Evolutionary conservation across 2,113 vertebrate genomes (phyloP), one percentile per base, ranked within the genome.

Genomic region (Morphnarchus princeps): DNA sequence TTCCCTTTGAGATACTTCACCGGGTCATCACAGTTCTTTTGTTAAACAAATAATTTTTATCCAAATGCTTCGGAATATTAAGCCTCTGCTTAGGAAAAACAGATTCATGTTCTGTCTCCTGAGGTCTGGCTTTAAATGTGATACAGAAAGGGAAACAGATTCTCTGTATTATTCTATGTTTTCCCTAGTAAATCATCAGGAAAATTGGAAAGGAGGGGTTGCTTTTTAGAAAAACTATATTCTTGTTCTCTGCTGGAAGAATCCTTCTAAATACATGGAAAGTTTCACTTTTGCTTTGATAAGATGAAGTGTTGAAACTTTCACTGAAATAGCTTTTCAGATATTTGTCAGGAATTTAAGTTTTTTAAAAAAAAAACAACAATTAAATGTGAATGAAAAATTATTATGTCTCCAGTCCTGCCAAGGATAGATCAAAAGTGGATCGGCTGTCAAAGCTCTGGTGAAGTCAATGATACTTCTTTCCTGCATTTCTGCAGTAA

Each of bases 31-130:
- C 52, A 67, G 82, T 45, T 78, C 65, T 93, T 58, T 50, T 45
- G 38, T 91, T 90, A 87, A 82, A 80, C 40, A 58, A 96, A 94
- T 69, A n/a, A 16, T 84, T 96, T 94, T 95, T 97, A 92, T 93
- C 45, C 59, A 29, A 71, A 50, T n/a, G 24, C 74, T 93, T 90
- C 59, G 76, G 78, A 97, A 96, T 91, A 96, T 97, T 97, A 97
- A 96, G 87, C 77, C 67, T 13, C 40, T 57, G 72, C 59, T 97
- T 93, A 96, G 82, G 85, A 85, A 87, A 92, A 87, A 45, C 32
- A 52, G 84, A 85, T 88, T 81, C 11, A 11, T 36, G 61, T 69
- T 96, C 84, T 91, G 84, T 92, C 78, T 95, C 95, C 19, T 52
- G 90, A 96, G 92, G 82, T 90, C 88, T 95, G 62, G 11, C 69